Conservation (phyloP, 2,113 vertebrate species). For the Pteruthius melanotis region DNA sequence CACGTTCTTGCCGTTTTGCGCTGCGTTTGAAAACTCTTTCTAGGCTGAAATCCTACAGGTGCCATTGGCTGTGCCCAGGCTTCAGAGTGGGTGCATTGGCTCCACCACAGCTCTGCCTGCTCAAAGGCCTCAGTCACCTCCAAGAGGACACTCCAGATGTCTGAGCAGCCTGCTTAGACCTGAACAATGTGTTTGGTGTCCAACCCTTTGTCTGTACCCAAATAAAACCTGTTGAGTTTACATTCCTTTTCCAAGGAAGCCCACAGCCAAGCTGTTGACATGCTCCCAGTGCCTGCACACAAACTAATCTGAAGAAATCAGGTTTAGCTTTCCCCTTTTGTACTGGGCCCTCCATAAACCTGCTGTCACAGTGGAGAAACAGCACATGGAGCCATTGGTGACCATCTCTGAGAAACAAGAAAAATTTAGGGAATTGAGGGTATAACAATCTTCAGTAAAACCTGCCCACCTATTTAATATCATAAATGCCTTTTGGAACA, state of each 20-base stretch:
- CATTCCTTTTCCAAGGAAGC: background rate
- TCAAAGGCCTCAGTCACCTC: background rate
- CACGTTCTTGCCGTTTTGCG: background rate
- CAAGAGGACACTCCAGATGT: background rate
- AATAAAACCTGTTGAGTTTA: background rate
- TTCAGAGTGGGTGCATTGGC: background rate
- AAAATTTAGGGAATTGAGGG: background rate
- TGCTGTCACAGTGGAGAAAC: background rate
- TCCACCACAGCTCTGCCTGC: background rate
- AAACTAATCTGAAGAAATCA: background rate
- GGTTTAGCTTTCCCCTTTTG: background rate
- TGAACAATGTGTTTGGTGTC: background rate
- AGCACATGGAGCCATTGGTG: accelerated
- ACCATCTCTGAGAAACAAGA: background rate
- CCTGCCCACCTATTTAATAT: background rate
- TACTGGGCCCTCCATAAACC: background rate
- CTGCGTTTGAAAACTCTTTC: background rate
- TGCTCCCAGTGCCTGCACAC: background rate
- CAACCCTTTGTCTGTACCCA: background rate
- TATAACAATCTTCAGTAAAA: background rate
- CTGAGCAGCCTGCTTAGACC: background rate
- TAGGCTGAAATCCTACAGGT: background rate
- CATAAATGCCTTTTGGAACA: background rate
- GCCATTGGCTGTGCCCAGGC: background rate
- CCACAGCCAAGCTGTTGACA: background rate